phyloP scores from a whole-genome alignment of 2,113 vertebrate genomes.

The Ammospiza nelsoni region DNA sequence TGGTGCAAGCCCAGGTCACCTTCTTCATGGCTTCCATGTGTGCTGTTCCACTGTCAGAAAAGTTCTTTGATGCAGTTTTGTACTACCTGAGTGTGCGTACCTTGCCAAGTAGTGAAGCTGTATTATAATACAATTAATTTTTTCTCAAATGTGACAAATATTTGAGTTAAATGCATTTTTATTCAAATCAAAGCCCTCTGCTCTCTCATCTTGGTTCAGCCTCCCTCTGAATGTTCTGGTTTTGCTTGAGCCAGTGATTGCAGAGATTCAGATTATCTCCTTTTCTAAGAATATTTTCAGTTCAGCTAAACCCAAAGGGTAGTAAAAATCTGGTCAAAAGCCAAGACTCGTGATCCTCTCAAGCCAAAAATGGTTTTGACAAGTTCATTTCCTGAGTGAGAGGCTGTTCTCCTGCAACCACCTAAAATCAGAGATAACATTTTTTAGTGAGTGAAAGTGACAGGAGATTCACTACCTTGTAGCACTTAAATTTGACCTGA shows the following conservation, averaged over 20 bases:
- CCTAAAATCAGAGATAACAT: neutral
- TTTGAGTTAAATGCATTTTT: neutral
- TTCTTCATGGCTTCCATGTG: neutral
- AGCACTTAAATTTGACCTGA: neutral
- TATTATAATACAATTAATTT: neutral
- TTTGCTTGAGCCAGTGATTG: neutral
- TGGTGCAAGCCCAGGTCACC: neutral
- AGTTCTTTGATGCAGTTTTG: neutral
- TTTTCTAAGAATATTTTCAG: conserved; percentile 9
- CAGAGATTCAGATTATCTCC: neutral
- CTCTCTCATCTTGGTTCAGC: neutral
- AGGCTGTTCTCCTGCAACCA: neutral
- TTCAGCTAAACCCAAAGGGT: neutral
- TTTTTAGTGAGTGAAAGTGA: neutral
- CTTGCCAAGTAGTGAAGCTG: neutral
- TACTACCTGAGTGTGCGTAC: accelerated
- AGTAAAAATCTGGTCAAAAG: conserved; percentile 3
- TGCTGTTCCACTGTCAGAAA: neutral
- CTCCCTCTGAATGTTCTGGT: neutral
- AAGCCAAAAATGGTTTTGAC: neutral
- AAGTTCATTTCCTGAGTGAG: neutral
- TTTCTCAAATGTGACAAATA: neutral
- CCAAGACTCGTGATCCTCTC: neutral
- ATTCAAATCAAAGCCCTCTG: neutral
- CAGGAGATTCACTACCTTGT: neutral